phyloP scores from a whole-genome alignment of 2,113 vertebrate genomes.

The Regulus satrapa region DNA sequence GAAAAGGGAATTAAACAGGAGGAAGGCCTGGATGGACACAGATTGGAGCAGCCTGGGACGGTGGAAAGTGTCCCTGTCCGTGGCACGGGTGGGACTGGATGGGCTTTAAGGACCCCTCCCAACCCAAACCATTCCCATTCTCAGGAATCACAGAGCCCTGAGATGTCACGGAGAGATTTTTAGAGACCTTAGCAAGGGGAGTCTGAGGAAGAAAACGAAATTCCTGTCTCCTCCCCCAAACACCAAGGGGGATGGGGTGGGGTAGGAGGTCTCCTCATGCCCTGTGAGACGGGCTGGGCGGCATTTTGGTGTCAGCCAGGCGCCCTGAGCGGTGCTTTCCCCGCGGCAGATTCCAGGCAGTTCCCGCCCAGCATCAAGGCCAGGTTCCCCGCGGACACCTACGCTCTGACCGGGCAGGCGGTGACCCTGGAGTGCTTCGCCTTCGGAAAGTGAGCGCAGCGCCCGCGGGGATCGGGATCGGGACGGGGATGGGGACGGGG shows the following conservation, averaged over 20 bases:
- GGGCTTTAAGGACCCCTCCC: background rate
- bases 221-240: background rate
- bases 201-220: background rate
- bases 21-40: background rate
- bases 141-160: fast-evolving
- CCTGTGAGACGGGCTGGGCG: fast-evolving
- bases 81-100: background rate
- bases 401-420: constrained; percentile 84
- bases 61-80: background rate
- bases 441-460: constrained; percentile 86
- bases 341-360: constrained; percentile 76
- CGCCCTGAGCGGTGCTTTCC: background rate
- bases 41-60: background rate
- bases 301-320: background rate
- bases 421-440: constrained; percentile 92
- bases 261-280: background rate
- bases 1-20: background rate
- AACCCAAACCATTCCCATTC: background rate
- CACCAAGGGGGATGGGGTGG: too few species aligned
- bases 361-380: constrained; percentile 88
- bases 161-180: background rate
- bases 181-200: background rate
- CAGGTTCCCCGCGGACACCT: constrained; percentile 89
- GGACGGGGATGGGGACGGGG: fast-evolving
- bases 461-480: fast-evolving